phyloP scores from a whole-genome alignment of 2,888 invertebrate species.

The Ectropis crepuscularia region DNA sequence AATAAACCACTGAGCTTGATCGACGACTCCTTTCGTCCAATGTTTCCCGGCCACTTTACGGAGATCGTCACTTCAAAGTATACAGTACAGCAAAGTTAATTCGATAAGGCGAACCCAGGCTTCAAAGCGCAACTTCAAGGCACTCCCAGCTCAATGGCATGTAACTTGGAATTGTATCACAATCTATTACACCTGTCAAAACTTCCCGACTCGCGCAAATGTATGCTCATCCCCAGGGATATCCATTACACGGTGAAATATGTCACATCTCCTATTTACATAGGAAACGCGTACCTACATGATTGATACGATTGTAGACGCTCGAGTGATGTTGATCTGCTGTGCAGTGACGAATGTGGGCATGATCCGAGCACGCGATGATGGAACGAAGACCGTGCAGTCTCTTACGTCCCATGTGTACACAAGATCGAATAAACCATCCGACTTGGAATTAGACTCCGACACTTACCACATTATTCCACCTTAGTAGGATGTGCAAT shows the following conservation, averaged over 20 bases:
- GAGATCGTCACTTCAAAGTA: too few relatives aligned
- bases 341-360: background rate
- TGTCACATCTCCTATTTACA: slow-evolving; percentile 66
- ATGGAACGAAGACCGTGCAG: background rate
- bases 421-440: too few relatives aligned
- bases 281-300: slow-evolving; percentile 67
- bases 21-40: too few relatives aligned
- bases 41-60: too few relatives aligned
- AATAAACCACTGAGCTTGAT: too few relatives aligned
- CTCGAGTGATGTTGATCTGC: slow-evolving; percentile 35
- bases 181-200: slow-evolving; percentile 28
- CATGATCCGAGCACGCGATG: background rate
- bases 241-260: slow-evolving; percentile 46
- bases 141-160: background rate
- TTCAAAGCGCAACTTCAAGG: too few relatives aligned
- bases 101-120: too few relatives aligned
- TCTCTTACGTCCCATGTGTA: background rate
- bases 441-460: too few relatives aligned
- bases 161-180: slow-evolving; percentile 10
- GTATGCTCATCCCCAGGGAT: slow-evolving; percentile 37
- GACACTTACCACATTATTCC: too few relatives aligned
- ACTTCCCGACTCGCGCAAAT: slow-evolving; percentile 19
- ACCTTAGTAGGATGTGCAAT: too few relatives aligned
- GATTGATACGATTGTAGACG: slow-evolving; percentile 71
- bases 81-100: too few relatives aligned